Evolutionary conservation across 2,113 vertebrate species (phyloP).

Genomic region (Theristicus caerulescens): DNA sequence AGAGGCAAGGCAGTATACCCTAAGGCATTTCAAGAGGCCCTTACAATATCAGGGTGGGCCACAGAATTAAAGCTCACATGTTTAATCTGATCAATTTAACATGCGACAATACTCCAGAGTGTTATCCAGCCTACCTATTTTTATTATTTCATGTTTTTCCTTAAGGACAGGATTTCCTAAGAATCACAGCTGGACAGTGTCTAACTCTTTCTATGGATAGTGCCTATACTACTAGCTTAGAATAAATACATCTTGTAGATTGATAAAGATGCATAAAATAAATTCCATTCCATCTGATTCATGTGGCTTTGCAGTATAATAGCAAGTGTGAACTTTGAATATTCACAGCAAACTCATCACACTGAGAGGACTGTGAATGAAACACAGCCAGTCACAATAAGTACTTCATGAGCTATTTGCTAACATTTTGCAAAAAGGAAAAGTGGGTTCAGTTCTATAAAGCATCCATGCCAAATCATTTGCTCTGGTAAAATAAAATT

Average conservation of each 20-base stretch:
- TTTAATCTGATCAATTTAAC: background rate
- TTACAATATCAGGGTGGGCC: background rate
- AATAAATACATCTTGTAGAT: background rate
- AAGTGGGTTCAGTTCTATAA: background rate
- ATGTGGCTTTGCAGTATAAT: background rate
- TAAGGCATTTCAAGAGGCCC: background rate
- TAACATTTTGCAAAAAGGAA: background rate
- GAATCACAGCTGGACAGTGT: background rate
- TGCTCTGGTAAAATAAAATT: conserved; percentile 10
- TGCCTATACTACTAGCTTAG: background rate
- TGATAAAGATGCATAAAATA: background rate
- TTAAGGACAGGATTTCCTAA: background rate
- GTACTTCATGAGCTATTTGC: background rate
- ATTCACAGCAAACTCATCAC: background rate
- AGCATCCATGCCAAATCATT: background rate
- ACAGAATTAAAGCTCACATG: background rate
- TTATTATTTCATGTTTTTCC: background rate
- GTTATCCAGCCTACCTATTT: background rate
- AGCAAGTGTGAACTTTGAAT: background rate
- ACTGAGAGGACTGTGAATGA: background rate
- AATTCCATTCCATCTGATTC: background rate
- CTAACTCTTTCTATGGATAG: background rate
- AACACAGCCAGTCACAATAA: background rate
- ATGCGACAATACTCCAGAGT: background rate
- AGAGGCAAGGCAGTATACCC: background rate